phyloP scores from a whole-genome alignment of 2,797 vertebrate species.

The Phoxinus dragarum region DNA sequence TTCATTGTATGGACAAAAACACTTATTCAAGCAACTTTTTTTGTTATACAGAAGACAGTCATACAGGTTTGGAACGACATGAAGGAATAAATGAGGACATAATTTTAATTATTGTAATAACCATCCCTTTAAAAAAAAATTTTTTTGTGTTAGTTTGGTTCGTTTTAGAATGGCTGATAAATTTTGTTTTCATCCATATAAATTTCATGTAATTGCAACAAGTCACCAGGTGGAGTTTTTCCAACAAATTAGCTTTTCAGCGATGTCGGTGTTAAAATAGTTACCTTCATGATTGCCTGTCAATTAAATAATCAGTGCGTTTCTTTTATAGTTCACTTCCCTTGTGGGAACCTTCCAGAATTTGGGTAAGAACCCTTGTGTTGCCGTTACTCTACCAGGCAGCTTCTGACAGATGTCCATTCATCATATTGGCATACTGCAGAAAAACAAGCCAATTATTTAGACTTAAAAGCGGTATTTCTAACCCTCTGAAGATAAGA shows the following conservation, averaged over 20 bases:
- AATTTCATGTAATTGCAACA: conserved; percentile 48
- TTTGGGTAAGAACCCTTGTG: conserved; percentile 2
- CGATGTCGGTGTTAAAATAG: conserved; percentile 33
- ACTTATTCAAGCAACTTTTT: neutral
- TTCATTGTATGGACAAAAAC: neutral
- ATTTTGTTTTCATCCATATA: conserved; percentile 36
- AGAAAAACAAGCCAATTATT: conserved; percentile 42
- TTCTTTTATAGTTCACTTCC: conserved; percentile 33
- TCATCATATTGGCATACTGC: conserved; percentile 10
- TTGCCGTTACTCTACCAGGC: conserved; percentile 2
- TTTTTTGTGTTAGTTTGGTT: neutral
- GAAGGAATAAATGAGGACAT: neutral
- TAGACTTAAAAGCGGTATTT: conserved; percentile 22
- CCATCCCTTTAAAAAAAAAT: neutral
- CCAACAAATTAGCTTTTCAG: conserved; percentile 46
- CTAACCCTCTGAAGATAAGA: conserved; percentile 17
- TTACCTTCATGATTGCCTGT: conserved; percentile 41
- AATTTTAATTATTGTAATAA: neutral
- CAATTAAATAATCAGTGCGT: conserved; percentile 52
- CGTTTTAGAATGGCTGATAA: neutral
- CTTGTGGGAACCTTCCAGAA: neutral
- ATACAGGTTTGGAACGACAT: neutral
- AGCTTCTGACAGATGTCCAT: conserved; percentile 31
- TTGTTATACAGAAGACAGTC: neutral
- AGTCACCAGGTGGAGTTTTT: neutral